These are phyloP conservation scores for Lutjanus campechanus DNA, from an alignment of 2,797 vertebrate genomes.

Conservation along the genomic window DNA sequence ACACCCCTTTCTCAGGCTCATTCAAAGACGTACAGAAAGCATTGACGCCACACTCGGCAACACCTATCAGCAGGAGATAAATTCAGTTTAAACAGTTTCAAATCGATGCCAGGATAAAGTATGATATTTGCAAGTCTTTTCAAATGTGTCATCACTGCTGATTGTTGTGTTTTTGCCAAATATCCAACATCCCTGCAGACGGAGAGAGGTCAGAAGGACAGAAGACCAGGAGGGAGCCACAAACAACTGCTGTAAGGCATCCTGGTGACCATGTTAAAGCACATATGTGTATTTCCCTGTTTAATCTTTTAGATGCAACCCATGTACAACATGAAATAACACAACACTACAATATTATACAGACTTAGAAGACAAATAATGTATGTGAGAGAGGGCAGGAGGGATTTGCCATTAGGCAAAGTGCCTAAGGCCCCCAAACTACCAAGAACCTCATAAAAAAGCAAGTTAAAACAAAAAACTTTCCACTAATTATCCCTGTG, in stretches of 20 bases:
- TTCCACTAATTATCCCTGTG: too few species aligned
- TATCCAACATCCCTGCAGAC: constrained; percentile 11
- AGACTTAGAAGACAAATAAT: too few species aligned
- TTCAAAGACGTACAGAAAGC: constrained; percentile 20
- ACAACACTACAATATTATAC: neutral
- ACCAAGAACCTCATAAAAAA: too few species aligned
- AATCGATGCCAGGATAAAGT: constrained; percentile 16
- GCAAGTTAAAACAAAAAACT: too few species aligned
- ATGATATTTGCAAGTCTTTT: constrained; percentile 33
- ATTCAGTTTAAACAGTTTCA: constrained; percentile 15
- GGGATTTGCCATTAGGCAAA: too few species aligned
- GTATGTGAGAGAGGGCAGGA: too few species aligned
- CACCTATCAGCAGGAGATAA: neutral
- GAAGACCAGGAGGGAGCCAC: constrained; percentile 7
- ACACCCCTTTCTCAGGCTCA: constrained; percentile 8
- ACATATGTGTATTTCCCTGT: neutral
- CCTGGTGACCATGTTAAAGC: neutral
- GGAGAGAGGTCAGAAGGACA: constrained; percentile 28
- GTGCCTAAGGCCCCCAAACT: too few species aligned
- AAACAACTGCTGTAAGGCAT: constrained; percentile 11
- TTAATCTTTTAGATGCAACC: constrained; percentile 8
- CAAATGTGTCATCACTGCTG: constrained; percentile 19
- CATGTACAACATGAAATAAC: constrained; percentile 18
- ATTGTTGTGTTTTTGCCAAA: constrained; percentile 28
- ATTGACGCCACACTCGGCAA: neutral